Conservation (phyloP, 37 sponge, comb jelly and placozoan species). For the Chondrilla cf. caribensis region DNA sequence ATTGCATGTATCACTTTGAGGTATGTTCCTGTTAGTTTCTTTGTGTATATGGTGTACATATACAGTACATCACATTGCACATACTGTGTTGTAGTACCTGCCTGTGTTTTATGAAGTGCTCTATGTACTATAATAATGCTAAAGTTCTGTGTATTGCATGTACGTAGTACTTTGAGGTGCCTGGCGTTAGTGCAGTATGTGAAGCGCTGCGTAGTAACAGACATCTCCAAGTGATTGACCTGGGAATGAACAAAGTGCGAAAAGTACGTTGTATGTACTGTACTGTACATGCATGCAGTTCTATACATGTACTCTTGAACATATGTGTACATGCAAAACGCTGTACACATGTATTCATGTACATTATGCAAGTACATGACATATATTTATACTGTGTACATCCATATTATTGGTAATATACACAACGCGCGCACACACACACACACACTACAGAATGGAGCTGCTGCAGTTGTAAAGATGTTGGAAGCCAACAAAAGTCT, state of each 20-base stretch:
- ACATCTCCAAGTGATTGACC: constrained; percentile 41
- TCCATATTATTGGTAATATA: neutral
- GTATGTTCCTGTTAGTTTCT: too few species aligned
- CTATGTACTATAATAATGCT: neutral
- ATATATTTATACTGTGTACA: too few species aligned
- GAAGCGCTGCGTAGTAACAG: constrained; percentile 41
- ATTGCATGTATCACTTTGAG: too few species aligned
- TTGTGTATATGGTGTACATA: too few species aligned
- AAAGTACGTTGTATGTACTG: constrained; percentile 52
- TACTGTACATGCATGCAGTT: too few species aligned
- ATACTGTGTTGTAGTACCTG: too few species aligned
- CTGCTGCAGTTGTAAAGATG: constrained; percentile 45
- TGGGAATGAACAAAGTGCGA: constrained; percentile 59
- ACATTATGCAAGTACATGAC: too few species aligned
- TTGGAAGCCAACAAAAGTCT: constrained; percentile 38
- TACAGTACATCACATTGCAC: too few species aligned
- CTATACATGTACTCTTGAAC: neutral
- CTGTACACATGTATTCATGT: neutral
- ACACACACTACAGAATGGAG: constrained; percentile 43
- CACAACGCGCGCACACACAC: too few species aligned
- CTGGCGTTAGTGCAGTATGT: constrained; percentile 43
- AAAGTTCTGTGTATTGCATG: neutral
- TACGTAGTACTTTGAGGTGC: constrained; percentile 54
- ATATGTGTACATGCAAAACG: neutral
- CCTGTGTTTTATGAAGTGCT: neutral